Conservation (phyloP, 2,113 vertebrate genomes). For the Mastomys coucha region DNA sequence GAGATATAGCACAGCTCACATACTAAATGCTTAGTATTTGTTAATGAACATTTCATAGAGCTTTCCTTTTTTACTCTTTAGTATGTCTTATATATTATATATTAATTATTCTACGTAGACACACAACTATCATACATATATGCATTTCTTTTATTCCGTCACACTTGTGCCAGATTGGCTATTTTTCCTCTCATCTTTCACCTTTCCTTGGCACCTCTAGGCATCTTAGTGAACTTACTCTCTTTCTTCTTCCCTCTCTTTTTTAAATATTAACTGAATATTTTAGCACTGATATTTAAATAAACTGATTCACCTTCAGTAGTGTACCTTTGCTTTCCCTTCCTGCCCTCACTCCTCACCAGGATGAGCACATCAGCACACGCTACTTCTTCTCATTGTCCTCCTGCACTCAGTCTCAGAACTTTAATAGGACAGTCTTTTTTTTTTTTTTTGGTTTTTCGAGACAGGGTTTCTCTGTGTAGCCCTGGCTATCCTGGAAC, state of each 20-base stretch:
- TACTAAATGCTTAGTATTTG: neutral
- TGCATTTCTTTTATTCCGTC: neutral
- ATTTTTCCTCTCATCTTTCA: neutral
- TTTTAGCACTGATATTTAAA: constrained; percentile 11
- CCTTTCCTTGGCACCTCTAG: neutral
- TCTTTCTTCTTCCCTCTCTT: neutral
- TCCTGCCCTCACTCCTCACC: neutral
- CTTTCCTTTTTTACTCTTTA: neutral
- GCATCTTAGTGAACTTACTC: neutral
- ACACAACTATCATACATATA: neutral
- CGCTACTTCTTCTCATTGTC: neutral
- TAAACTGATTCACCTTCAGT: neutral
- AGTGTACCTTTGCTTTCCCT: neutral
- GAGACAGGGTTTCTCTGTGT: no score
- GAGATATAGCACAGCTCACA: neutral
- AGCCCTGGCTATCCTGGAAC: no score
- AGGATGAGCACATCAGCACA: neutral
- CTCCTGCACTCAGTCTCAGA: neutral
- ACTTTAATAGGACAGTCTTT: neutral
- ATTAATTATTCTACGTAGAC: neutral
- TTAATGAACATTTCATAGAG: neutral
- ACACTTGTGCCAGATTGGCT: neutral
- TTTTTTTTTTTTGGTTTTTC: no score
- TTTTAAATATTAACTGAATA: constrained; percentile 11
- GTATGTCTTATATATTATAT: neutral